phyloP scores from a whole-genome alignment of 2,888 invertebrate species.

The Dynastes tityus region DNA sequence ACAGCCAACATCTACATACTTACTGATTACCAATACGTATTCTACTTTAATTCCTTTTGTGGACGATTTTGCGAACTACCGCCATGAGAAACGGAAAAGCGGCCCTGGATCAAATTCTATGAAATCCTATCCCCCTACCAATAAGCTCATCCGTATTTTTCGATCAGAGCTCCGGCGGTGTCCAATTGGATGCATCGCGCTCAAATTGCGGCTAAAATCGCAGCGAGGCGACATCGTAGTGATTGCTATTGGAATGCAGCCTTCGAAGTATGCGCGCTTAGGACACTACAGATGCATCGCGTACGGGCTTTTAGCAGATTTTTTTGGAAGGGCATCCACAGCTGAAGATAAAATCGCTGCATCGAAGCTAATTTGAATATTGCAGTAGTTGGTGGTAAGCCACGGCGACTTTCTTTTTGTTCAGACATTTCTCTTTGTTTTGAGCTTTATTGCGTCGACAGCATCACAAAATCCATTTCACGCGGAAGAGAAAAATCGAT shows the following conservation, averaged over 20 bases:
- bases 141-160: neutral
- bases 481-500: no score
- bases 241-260: no score
- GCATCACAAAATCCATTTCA: no score
- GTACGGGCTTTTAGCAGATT: neutral
- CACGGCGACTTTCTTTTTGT: neutral
- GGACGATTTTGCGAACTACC: neutral
- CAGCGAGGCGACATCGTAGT: no score
- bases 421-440: no score
- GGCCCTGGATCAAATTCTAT: neutral
- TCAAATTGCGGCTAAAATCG: neutral
- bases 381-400: neutral
- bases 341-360: conserved; percentile 5
- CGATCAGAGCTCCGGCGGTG: neutral
- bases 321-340: neutral
- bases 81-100: neutral
- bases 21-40: no score
- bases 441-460: neutral
- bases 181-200: conserved; percentile 1
- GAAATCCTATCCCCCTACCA: neutral
- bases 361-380: conserved; percentile 17
- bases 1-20: no score
- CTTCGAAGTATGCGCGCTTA: no score
- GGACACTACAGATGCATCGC: no score
- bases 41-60: no score